Evolutionary conservation across 2,888 invertebrate genomes (phyloP), one percentile per base, ranked within the genome.

Genomic region (Strigamia crassipes): DNA sequence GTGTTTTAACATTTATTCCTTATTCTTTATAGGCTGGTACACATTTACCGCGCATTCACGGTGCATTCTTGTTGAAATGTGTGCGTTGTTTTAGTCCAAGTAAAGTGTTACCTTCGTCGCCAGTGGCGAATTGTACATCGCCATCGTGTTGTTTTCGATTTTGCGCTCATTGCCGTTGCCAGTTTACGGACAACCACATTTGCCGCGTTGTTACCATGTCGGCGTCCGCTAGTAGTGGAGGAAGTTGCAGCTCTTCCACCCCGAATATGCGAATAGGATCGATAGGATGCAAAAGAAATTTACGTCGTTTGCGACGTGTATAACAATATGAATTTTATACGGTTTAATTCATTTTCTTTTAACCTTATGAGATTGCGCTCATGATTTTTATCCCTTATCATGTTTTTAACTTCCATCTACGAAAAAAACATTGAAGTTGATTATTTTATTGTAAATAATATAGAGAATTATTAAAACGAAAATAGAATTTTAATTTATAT

Each of bases 31-130:
- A 78, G 78, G 78, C 31, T 10, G 38, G 13, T n/a, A 78, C 31
- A 78, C n/a, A 78, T 34, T 78, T 78, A 78, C 78, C 78, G 2
- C 9, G n/a, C 27, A n/a, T n/a, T n/a, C n/a, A n/a, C n/a, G 78
- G 78, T 34, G 78, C 15, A 2, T 8, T 1, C 13, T 27, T 78
- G n/a, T 10, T 78, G 10, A 78, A 78, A n/a, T 78, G 78, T n/a
- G 13, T 38, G 9, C 21, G 27, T n/a, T 78, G 78, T 27, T 78
- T 4, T 23, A 34, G 34, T 78, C 78, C 78, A 27, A 34, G 34
- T 27, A 2, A 27, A n/a, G 38, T 78, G 1, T n/a, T 78, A 10
- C 78, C 78, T 2, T 38, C 31, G 10, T n/a, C 61, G 3, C 61
- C 61, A 5, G 18, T 61, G 61, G 61, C 61, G 3, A 21, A 18